These are phyloP conservation scores for Anas flavirostris DNA, from an alignment of 2,797 vertebrate genomes.

Conservation along the genomic window DNA sequence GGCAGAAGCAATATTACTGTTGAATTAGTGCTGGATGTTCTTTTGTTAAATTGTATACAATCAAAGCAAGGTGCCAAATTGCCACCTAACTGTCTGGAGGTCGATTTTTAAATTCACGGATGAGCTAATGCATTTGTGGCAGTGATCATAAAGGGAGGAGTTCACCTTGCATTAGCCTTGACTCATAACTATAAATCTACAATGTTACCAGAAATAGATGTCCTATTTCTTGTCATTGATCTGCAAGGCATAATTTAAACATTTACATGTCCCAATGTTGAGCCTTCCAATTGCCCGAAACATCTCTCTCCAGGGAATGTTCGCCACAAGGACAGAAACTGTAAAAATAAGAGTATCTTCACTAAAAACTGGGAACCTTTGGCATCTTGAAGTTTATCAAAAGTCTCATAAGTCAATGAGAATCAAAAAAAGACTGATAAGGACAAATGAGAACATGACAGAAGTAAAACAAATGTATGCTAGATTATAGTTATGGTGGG, in stretches of 20 bases:
- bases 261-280: conserved; percentile 66
- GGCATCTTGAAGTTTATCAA: not conserved
- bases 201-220: conserved; percentile 79
- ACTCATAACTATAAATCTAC: conserved; percentile 75
- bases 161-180: conserved; percentile 76
- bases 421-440: not conserved
- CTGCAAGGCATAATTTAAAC: conserved; percentile 73
- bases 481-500: not conserved
- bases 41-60: conserved; percentile 63
- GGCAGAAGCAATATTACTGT: conserved; percentile 31
- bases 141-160: conserved; percentile 67
- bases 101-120: conserved; percentile 65
- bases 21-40: conserved; percentile 53
- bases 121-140: conserved; percentile 69
- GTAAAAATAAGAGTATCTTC: conserved; percentile 26
- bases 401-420: conserved; percentile 1
- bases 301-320: conserved; percentile 43
- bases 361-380: not conserved
- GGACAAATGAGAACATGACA: not conserved
- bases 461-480: not conserved
- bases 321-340: not conserved
- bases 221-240: conserved; percentile 78
- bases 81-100: conserved; percentile 62
- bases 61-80: conserved; percentile 67
- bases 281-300: conserved; percentile 44